These are phyloP conservation scores for Lacerta agilis DNA, from an alignment of 2,797 vertebrate genomes.

Conservation along the genomic window DNA sequence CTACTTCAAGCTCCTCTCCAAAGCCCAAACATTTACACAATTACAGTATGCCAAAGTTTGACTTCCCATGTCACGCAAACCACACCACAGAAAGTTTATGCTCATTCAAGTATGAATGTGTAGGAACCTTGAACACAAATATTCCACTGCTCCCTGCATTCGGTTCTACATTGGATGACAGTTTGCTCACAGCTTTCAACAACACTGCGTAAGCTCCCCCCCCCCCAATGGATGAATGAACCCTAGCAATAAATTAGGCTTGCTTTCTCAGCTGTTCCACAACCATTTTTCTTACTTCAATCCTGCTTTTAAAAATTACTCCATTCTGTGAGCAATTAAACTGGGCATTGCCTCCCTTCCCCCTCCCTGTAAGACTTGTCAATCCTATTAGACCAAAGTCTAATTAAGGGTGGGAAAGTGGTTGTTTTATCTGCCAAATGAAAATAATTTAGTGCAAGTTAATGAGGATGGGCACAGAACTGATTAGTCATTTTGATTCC, in stretches of 20 bases:
- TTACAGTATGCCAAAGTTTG: too few relatives aligned
- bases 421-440: constrained; percentile 78
- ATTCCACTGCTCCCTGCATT: neutral
- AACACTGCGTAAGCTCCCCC: constrained; percentile 51
- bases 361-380: constrained; percentile 70
- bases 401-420: constrained; percentile 76
- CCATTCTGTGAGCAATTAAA: constrained; percentile 74
- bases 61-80: too few relatives aligned
- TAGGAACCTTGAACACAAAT: neutral
- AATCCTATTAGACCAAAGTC: constrained; percentile 75
- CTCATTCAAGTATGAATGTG: too few relatives aligned
- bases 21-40: too few relatives aligned
- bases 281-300: constrained; percentile 61
- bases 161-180: neutral
- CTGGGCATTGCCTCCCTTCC: constrained; percentile 39
- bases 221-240: constrained; percentile 47
- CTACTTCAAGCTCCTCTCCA: too few relatives aligned
- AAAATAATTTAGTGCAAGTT: constrained; percentile 78
- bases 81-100: neutral
- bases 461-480: constrained; percentile 71
- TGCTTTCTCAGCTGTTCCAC: constrained; percentile 38
- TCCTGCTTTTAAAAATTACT: constrained; percentile 65
- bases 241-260: constrained; percentile 43
- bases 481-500: constrained; percentile 76
- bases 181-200: constrained; percentile 22